Evolutionary conservation across 2,888 invertebrate genomes (phyloP).

Genomic region (Meliscaeva auricollis): DNA sequence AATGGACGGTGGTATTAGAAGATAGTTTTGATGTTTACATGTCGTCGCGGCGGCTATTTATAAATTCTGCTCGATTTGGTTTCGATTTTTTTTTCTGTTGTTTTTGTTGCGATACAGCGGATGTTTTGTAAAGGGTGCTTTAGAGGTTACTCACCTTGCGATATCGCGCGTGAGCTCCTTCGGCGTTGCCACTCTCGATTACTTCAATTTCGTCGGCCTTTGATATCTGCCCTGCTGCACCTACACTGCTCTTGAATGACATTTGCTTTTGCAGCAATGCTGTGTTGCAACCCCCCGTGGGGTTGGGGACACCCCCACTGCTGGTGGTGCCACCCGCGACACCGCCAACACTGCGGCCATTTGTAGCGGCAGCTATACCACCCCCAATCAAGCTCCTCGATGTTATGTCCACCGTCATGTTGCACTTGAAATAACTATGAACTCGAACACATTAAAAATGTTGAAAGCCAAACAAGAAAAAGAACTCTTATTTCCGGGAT

Average conservation of each 20-base stretch:
- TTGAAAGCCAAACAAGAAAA: not conserved
- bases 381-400: constrained; percentile 68
- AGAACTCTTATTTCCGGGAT: constrained; percentile 35
- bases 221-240: constrained; percentile 79
- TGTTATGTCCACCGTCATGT: constrained; percentile 74
- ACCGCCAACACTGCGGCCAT: constrained; percentile 77
- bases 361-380: constrained; percentile 68
- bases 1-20: not conserved
- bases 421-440: constrained; percentile 46
- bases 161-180: constrained; percentile 79
- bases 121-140: constrained; percentile 2
- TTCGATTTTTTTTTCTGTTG: not conserved
- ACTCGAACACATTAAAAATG: constrained; percentile 25
- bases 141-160: constrained; percentile 79
- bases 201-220: constrained; percentile 83
- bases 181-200: constrained; percentile 81
- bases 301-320: constrained; percentile 84
- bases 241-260: constrained; percentile 82
- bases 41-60: constrained; percentile 52
- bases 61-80: constrained; percentile 45
- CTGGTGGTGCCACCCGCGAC: constrained; percentile 73
- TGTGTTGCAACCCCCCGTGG: constrained; percentile 81
- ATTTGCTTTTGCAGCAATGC: constrained; percentile 82
- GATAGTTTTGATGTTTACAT: constrained; percentile 65
- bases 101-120: not conserved